Base-by-base conservation (phyloP, 2,888 invertebrate species). In the Ganaspis brasiliensis region DNA sequence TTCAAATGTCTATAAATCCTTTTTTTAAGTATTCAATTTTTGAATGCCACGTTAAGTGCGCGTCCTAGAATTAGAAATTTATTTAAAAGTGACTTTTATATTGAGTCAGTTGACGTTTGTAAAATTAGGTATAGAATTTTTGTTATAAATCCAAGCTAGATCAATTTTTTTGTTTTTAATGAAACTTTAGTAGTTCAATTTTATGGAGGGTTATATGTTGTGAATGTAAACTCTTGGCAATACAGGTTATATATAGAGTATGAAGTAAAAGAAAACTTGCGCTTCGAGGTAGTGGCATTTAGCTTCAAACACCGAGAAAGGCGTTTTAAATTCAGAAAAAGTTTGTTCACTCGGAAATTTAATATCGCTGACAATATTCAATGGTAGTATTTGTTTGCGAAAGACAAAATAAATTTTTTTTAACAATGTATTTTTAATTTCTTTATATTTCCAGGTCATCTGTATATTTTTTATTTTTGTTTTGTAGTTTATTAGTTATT, bases 371-470 rank as follows among this genome's bases (percentile, higher is more conserved):
- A 37, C 19, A 37, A 37, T 61, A 61, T 61, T 35, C 35, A 16
- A n/a, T 37, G 24, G 9, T 9, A 67, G 45, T 12, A 45, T 67
- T 45, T 45, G 24, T 45, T 67, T 45, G 10, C 16, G 6, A 40
- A 24, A 67, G 40, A 45, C 40, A 8, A 9, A n/a, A n/a, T 45
- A 40, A 80, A 78, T 80, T 80, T 63, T 80, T 74, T 52, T 76
- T 55, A 55, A 72, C 16, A 35, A 72, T 2, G 16, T 9, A 52
- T 19, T 52, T 52, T 52, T 52, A 19, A 19, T 52, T 14, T 6
- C 16, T 16, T 49, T n/a, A 6, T 19, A 52, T n/a, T n/a, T n/a
- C n/a, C n/a, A n/a, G n/a, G n/a, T n/a, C n/a, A n/a, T n/a, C n/a
- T n/a, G n/a, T n/a, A n/a, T n/a, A n/a, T n/a, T n/a, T n/a, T n/a